phyloP scores from a whole-genome alignment of 2,113 vertebrate genomes.

The Silurus glanis region DNA sequence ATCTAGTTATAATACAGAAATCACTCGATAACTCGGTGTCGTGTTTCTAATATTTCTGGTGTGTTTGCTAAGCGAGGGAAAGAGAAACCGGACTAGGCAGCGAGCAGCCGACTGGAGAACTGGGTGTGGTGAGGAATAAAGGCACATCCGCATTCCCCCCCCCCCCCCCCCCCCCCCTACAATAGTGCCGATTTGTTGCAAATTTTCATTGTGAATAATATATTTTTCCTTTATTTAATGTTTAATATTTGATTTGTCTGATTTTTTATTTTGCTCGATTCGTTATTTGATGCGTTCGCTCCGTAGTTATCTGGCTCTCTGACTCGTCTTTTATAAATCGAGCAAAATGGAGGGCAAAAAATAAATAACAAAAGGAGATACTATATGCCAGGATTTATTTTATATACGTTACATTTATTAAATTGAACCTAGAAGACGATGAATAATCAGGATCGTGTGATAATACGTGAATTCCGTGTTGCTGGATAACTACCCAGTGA shows the following conservation, averaged over 20 bases:
- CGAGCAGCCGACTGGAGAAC: constrained; percentile 35
- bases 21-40: not conserved
- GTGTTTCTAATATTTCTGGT: not conserved
- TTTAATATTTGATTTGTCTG: not conserved
- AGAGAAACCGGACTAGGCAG: not conserved
- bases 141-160: constrained; percentile 51
- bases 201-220: not conserved
- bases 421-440: no score
- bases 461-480: not conserved
- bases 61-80: not conserved
- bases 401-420: no score
- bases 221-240: not conserved
- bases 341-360: not conserved
- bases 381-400: no score
- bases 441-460: not conserved
- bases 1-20: not conserved
- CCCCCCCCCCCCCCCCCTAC: not conserved
- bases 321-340: not conserved
- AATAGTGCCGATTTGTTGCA: constrained; percentile 10
- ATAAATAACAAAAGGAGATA: no score
- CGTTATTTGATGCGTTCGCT: not conserved
- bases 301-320: not conserved
- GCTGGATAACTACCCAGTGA: not conserved
- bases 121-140: constrained; percentile 53
- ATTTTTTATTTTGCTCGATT: not conserved